Conservation (phyloP, 2,888 invertebrate genomes). For the Punctoribates punctum region DNA sequence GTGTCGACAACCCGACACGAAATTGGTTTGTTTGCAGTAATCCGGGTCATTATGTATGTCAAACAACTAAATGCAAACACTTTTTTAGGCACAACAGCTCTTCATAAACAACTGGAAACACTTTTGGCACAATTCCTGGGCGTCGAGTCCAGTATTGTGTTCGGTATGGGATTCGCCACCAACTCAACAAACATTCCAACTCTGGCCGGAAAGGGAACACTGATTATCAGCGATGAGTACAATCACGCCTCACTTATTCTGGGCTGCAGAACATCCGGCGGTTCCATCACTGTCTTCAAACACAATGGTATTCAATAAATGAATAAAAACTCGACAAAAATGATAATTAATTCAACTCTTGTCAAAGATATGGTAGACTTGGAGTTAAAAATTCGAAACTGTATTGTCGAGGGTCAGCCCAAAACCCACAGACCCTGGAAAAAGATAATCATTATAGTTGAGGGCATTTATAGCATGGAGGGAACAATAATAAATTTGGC, state of each 20-base stretch:
- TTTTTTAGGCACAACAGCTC: conserved; percentile 50
- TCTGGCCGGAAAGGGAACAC: conserved; percentile 56
- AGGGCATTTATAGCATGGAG: conserved; percentile 61
- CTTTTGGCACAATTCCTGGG: conserved; percentile 58
- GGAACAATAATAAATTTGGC: conserved; percentile 58
- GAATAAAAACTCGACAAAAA: not conserved
- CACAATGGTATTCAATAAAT: conserved; percentile 54
- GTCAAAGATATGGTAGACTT: conserved; percentile 28
- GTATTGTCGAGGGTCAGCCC: conserved; percentile 2
- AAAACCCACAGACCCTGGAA: conserved; percentile 39
- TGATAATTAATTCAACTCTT: not conserved
- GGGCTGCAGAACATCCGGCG: conserved; percentile 58
- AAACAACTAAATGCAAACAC: not conserved
- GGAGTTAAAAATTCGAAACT: conserved; percentile 26
- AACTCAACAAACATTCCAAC: conserved; percentile 59
- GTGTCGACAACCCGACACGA: conserved; percentile 73
- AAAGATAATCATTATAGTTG: conserved; percentile 48
- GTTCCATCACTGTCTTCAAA: conserved; percentile 57
- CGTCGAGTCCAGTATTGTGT: conserved; percentile 57
- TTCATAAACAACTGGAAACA: conserved; percentile 54
- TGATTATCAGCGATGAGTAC: conserved; percentile 58
- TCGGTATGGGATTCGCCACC: conserved; percentile 61
- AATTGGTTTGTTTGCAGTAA: conserved; percentile 54
- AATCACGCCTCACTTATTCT: conserved; percentile 60
- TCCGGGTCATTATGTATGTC: not conserved